Conservation (phyloP, 2,113 vertebrate species). For the Tenrec ecaudatus region DNA sequence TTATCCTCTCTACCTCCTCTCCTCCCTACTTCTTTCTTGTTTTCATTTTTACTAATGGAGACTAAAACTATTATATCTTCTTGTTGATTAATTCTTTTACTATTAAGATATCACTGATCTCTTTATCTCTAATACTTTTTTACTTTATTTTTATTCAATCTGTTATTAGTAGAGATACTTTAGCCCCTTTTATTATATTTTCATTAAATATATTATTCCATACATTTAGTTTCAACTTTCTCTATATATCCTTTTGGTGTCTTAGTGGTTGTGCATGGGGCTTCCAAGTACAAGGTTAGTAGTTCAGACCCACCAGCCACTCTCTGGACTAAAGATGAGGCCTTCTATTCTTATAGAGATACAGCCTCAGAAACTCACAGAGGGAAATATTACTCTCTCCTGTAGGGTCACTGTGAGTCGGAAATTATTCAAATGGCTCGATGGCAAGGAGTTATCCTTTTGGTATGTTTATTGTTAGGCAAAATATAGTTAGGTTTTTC, state of each 20-base stretch:
- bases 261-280: too few species aligned
- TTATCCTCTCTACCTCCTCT: too few species aligned
- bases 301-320: too few species aligned
- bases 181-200: conserved; percentile 32
- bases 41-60: conserved; percentile 16
- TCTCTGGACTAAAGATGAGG: too few species aligned
- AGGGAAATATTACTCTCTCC: too few species aligned
- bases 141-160: conserved; percentile 20
- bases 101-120: background rate
- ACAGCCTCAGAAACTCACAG: too few species aligned
- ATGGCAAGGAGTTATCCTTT: too few species aligned
- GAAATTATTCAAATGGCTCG: too few species aligned
- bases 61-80: background rate
- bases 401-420: too few species aligned
- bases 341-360: too few species aligned
- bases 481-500: conserved; percentile 26
- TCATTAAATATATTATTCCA: background rate
- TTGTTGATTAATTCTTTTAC: background rate
- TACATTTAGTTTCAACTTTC: conserved; percentile 34
- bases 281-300: too few species aligned
- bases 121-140: background rate
- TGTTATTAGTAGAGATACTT: conserved; percentile 9
- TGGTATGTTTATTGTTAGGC: background rate
- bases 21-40: background rate
- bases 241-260: too few species aligned